A percentile compares a stretch with the other conserved stretches of the same genome.
Conservation (phyloP, 1,140 invertebrate species). For the Colletes gigas region DNA sequence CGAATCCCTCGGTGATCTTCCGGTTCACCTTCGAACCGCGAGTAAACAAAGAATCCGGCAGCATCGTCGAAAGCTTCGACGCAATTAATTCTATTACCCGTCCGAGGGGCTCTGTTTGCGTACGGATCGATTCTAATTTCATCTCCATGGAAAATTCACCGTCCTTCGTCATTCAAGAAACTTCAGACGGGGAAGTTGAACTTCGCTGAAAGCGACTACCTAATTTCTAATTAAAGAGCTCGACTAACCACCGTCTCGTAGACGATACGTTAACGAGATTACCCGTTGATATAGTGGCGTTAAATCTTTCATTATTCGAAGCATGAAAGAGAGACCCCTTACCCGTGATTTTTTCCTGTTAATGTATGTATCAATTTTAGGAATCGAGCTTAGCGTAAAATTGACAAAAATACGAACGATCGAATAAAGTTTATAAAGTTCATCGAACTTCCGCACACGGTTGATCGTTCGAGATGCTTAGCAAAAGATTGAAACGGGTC, state of each 20-base stretch:
- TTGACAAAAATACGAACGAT: no score
- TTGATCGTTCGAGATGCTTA: no score
- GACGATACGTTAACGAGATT: conserved; percentile 48
- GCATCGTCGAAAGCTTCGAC: not conserved
- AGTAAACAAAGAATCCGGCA: not conserved
- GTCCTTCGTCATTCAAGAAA: not conserved
- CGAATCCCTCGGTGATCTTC: not conserved
- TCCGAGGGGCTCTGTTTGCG: not conserved
- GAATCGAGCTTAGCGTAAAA: no score
- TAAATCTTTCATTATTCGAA: not conserved
- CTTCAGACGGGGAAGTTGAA: not conserved
- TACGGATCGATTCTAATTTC: conserved; percentile 58
- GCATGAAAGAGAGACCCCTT: no score
- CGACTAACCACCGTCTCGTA: conserved; percentile 50
- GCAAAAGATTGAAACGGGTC: not conserved
- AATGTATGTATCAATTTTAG: no score
- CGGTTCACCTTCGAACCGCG: not conserved
- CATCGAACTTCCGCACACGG: not conserved
- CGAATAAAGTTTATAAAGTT: no score
- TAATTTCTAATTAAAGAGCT: conserved; percentile 64
- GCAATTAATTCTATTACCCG: conserved; percentile 26
- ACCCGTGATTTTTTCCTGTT: no score
- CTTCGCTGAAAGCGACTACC: conserved; percentile 34
- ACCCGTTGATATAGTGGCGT: conserved; percentile 29
- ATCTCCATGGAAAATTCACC: conserved; percentile 58